phyloP scores from a whole-genome alignment of 2,888 invertebrate genomes.

The Stomorhina lunata region DNA sequence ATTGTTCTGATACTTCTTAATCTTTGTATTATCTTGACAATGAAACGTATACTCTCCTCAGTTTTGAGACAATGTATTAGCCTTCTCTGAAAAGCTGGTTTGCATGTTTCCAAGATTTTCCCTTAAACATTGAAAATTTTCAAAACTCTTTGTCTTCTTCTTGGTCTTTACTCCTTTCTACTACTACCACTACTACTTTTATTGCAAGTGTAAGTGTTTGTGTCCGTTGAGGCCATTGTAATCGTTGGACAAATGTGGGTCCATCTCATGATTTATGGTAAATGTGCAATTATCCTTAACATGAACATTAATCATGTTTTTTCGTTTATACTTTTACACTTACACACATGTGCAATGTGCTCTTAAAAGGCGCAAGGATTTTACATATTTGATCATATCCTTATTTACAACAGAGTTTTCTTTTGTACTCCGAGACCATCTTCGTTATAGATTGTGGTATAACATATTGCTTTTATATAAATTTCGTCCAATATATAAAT shows the following conservation, averaged over 20 bases:
- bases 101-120: not conserved
- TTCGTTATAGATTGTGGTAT: constrained; percentile 5
- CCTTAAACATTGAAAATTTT: constrained; percentile 1
- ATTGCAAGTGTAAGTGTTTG: not conserved
- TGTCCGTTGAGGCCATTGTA: constrained; percentile 39
- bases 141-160: no score
- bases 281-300: constrained; percentile 67
- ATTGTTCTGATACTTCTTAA: constrained; percentile 35
- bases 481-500: not conserved
- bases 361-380: constrained; percentile 5
- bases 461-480: constrained; percentile 44
- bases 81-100: not conserved
- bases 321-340: not conserved
- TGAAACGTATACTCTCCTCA: not conserved
- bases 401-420: constrained; percentile 18
- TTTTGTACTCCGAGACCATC: constrained; percentile 9
- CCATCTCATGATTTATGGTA: constrained; percentile 67
- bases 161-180: no score
- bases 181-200: no score
- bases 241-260: constrained; percentile 57
- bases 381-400: constrained; percentile 37
- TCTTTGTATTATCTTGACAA: constrained; percentile 45
- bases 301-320: constrained; percentile 68
- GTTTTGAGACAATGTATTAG: not conserved
- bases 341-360: not conserved